Conservation (phyloP, 2,888 invertebrate species). For the Habroteleia sp. region DNA sequence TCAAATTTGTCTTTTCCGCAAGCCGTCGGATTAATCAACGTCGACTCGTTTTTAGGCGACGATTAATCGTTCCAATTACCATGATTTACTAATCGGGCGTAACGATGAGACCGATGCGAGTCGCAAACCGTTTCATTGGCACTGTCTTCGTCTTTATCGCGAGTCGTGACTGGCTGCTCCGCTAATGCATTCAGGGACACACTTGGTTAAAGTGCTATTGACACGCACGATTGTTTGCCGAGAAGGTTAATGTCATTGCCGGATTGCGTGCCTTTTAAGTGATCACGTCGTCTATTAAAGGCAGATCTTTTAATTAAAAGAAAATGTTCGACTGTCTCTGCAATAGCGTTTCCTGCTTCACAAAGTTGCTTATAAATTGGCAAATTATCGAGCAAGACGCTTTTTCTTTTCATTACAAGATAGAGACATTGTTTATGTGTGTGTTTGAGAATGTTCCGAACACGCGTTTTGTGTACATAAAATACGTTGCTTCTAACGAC, state of each 20-base stretch:
- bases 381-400: slow-evolving; percentile 30
- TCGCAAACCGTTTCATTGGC: slow-evolving; percentile 15
- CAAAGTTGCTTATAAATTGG: slow-evolving; percentile 47
- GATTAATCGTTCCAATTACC: slow-evolving; percentile 50
- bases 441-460: slow-evolving; percentile 18
- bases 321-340: slow-evolving; percentile 36
- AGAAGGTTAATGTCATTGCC: slow-evolving; percentile 62
- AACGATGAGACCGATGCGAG: slow-evolving; percentile 33
- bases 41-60: slow-evolving; percentile 28
- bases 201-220: slow-evolving; percentile 59
- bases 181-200: slow-evolving; percentile 57
- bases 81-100: slow-evolving; percentile 44
- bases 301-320: slow-evolving; percentile 58
- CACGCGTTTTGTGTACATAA: slow-evolving; percentile 19
- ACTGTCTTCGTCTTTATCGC: slow-evolving; percentile 43
- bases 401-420: background rate
- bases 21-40: slow-evolving; percentile 14
- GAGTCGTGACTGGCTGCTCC: slow-evolving; percentile 47
- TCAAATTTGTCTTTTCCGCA: slow-evolving; percentile 25
- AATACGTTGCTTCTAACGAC: slow-evolving; percentile 40
- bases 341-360: slow-evolving; percentile 23
- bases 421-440: slow-evolving; percentile 41
- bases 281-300: slow-evolving; percentile 58
- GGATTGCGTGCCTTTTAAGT: slow-evolving; percentile 61
- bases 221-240: slow-evolving; percentile 63